Evolutionary conservation across 2,888 invertebrate species (phyloP), one percentile per base, ranked within the genome.

Genomic region (Microdon myrmicae): DNA sequence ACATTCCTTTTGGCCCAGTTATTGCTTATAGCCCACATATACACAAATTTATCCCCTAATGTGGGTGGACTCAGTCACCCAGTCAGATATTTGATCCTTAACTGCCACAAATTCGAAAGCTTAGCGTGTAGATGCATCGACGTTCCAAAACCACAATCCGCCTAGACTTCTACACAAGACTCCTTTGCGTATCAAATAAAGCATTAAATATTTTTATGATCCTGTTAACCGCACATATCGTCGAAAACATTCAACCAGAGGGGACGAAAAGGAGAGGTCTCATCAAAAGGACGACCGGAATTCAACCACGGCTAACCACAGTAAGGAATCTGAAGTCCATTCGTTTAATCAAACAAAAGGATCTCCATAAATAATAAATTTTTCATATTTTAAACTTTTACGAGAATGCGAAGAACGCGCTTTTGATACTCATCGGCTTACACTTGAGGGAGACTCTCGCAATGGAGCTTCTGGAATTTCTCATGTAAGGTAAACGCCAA

Each of bases 171-270:
- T n/a, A n/a, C n/a, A n/a, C n/a, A n/a, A n/a, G n/a, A n/a, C 28
- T 13, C 31, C 29, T 45, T 53, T 53, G 19, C 32, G 38, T 43
- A 45, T 61, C 28, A 45, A 45, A 19, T 31, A 41, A 45, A 38
- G 56, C 38, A 51, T 64, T 56, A 58, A 58, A 56, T 53, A 58
- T 64, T 64, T 64, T 56, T 51, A 56, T 41, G 47, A 37, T 38
- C 51, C 53, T 47, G 22, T 35, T 23, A 17, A 37, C 28, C 8
- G 10, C 13, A 25, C 3, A 23, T 14, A 17, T 47, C 29, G 20
- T 45, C 25, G 23, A 29, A 41, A 35, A 6, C 37, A 53, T 44
- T 49, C 25, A 20, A 25, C 13, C 3, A 26, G 5, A 22, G 0
- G 12, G 12, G 13, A 47, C n/a, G n/a, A n/a, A n/a, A n/a, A n/a